Evolutionary conservation across 2,888 invertebrate genomes (phyloP), one percentile per base, ranked within the genome.

Genomic region (Caenorhabditis plicata): DNA sequence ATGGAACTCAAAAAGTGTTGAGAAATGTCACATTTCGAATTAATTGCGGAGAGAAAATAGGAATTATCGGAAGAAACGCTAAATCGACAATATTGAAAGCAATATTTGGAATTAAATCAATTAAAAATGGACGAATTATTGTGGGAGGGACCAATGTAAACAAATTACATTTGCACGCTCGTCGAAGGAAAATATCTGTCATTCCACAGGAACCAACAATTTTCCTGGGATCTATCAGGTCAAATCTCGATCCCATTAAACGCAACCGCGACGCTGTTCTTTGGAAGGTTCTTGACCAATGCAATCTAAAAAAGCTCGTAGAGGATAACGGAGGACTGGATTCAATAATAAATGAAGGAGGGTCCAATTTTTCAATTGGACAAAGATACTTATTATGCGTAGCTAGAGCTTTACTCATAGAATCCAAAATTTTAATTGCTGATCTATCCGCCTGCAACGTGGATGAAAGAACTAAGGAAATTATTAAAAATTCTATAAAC

Each of bases 361-460:
- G 91, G 13, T 84, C 81, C 31, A 87, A 87, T 79, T 90, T 91
- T 81, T 92, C 91, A 51, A 88, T 92, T 5, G 93, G 93, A 0
- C 92, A 93, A 81, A 85, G 91, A 9, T 93, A 93, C 81, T 83
- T 93, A 44, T 88, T 93, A 39, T 93, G 92, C 81, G 84, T 93
- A 56, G 92, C 92, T 0, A 86, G 93, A 46, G 92, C 92, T 31
- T 89, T 93, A 73, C 84, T 93, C 17, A 86, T 89, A 22, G 88
- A 88, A 64, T 91, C 91, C 82, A 87, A 87, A 68, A 88, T 93
- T 67, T 85, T 93, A 0, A 88, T 92, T 68, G 85, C 93, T 70
- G 92, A 93, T 80, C 92, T 93, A 82, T 92, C 92, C n/a, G 92
- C 92, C 0, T 91, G 92, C 1, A 92, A 92, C 81, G 91, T 92